Base-by-base conservation (phyloP, 2,888 invertebrate genomes). In the Philonicus albiceps region DNA sequence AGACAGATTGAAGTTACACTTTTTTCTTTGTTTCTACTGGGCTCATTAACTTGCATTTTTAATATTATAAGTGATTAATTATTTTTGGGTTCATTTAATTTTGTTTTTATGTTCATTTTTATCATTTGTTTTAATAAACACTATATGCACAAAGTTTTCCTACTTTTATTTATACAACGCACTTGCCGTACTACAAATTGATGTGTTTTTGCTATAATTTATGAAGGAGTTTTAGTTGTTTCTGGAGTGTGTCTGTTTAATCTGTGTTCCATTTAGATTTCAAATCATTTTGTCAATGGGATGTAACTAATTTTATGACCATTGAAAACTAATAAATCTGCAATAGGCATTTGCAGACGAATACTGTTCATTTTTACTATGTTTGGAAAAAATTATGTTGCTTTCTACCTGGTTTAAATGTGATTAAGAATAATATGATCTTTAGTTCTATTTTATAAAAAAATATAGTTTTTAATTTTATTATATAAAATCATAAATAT, bases 41-140 rank as follows among this genome's bases (percentile, higher is more conserved):
- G 64, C 22, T 64, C 27, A 27, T 22, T 64, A 19, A 27, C 11
- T 64, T 64, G 27, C 7, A 22, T 27, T 64, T 43, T 22, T 11
- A 64, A 11, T 64, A 64, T 22, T 64, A 27, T 19, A 7, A 64
- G 64, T 86, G 22, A 37, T n/a, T 80, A 72, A 74, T 31, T 27
- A 22, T 53, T 40, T 64, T 86, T 37, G 53, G 31, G 85, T 76
- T 86, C 86, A 89, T 88, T 88, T 64, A 76, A 83, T 64, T 64
- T 64, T 64, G 27, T 64, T 64, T 86, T 86, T 87, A 75, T 87
- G 31, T 81, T 76, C 30, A 37, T 78, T 81, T 81, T 55, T 64
- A 78, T 78, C 49, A 78, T 78, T 43, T 30, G 19, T 78, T 78
- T 43, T 31, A 81, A 81, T 64, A 81, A 81, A 81, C 55, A 55